Evolutionary conservation across 2,113 vertebrate species (phyloP), one percentile per base, ranked within the genome.

Genomic region (Dendrocopos noguchii): DNA sequence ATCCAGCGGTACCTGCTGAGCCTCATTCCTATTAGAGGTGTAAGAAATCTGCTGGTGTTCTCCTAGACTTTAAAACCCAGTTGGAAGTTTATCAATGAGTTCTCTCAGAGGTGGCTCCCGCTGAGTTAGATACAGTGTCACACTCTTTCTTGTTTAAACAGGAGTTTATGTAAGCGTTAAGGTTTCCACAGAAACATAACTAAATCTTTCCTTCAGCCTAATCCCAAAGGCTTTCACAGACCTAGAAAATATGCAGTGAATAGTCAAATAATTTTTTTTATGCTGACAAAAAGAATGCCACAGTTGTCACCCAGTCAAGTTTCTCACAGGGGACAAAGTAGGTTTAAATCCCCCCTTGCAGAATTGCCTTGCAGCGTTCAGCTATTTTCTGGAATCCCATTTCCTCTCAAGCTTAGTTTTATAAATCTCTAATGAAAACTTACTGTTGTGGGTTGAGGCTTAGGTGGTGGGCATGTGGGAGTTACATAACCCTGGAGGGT

Each of bases 141-240:
- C 73, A 86, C 89, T 91, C 70, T 80, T 74, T 39, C 95, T 96
- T 94, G 88, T 97, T 98, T 36, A 97, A 98, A 92, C 88, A 97
- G 90, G 72, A 76, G 96, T 95, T 92, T 96, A 93, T 78, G 14
- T 87, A 95, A 90, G 91, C 84, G 90, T 95, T 96, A 91, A 25
- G n/a, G 97, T 98, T 98, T 93, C 98, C 96, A 98, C 97, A 92
- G 97, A 94, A 98, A 98, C 97, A 67, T 95, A 96, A 95, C 94
- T 93, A 94, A 97, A 96, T 95, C 92, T 89, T 97, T 96, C 88
- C 94, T 97, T 90, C 94, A 90, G 83, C 82, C 94, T 84, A 96
- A 97, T 97, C 94, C 92, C 36, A 65, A 89, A 96, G 89, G 95
- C 95, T 96, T 97, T 91, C 77, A 84, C 27, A 96, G 94, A 96